A percentile compares a stretch with the other conserved stretches of the same genome.
phyloP scores from a whole-genome alignment of 1,140 invertebrate species.

The Rhopalosiphum padi region DNA sequence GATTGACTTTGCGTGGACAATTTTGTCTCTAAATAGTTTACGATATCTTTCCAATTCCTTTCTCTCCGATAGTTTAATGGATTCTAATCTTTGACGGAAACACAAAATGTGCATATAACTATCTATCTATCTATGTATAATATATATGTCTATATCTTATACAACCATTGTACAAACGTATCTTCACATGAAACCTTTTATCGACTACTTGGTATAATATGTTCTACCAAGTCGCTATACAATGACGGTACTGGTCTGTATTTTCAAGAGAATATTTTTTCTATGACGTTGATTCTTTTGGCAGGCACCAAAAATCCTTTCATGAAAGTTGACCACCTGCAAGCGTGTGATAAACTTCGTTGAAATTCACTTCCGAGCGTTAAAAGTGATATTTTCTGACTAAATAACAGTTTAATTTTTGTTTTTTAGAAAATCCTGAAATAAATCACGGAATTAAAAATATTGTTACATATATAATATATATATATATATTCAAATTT shows the following conservation, averaged over 20 bases:
- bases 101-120: not conserved
- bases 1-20: not conserved
- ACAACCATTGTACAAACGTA: not conserved
- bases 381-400: not conserved
- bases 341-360: slow-evolving; percentile 25
- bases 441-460: not conserved
- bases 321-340: slow-evolving; percentile 10
- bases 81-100: not conserved
- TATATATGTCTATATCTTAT: not conserved
- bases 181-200: not conserved
- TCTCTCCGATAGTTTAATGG: not conserved
- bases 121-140: not conserved
- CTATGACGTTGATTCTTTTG: not conserved
- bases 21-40: not conserved
- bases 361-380: not conserved
- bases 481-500: not conserved
- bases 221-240: not conserved
- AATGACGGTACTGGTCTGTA: not conserved
- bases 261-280: not conserved
- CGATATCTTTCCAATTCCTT: slow-evolving; percentile 19
- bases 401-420: not conserved
- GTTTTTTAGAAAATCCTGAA: not conserved
- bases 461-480: not conserved
- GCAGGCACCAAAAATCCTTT: not conserved
- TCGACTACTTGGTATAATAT: not conserved